Evolutionary conservation across 2,888 invertebrate genomes (phyloP).

Genomic region (Unio delphinus): DNA sequence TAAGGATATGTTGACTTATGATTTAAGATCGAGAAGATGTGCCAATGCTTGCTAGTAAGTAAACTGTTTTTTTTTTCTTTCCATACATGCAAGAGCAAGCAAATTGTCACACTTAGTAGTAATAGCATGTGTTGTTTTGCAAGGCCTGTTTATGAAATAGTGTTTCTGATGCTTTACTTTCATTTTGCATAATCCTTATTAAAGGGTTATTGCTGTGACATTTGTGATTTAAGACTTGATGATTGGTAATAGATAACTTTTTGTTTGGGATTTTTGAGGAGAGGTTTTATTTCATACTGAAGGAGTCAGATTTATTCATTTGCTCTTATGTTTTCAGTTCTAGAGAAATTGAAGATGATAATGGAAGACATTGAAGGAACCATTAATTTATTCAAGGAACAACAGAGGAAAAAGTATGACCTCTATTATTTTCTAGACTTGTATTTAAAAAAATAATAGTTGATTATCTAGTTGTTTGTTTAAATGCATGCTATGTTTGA

Average conservation of each 20-base stretch:
- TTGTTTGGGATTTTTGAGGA: not conserved
- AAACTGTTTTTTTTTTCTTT: too few species aligned
- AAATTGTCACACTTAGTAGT: too few species aligned
- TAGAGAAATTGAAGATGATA: slow-evolving; percentile 66
- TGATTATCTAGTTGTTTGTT: not conserved
- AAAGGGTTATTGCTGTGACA: not conserved
- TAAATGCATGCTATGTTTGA: not conserved
- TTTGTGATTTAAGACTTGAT: not conserved
- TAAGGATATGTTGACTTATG: too few species aligned
- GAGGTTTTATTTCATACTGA: not conserved
- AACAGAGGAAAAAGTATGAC: slow-evolving; percentile 62
- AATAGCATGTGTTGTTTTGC: too few species aligned
- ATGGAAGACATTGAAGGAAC: slow-evolving; percentile 70
- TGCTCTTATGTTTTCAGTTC: slow-evolving; percentile 52
- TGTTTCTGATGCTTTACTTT: too few species aligned
- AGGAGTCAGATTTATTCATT: not conserved
- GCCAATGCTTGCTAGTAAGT: too few species aligned
- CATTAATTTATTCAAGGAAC: slow-evolving; percentile 65
- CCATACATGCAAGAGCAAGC: too few species aligned
- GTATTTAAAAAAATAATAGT: not conserved
- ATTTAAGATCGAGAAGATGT: too few species aligned
- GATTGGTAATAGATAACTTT: not conserved
- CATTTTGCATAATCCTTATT: not conserved
- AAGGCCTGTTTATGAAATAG: too few species aligned
- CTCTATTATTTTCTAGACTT: too few species aligned